Conservation (phyloP, 1,140 invertebrate genomes). For the Brachionus angularis region DNA sequence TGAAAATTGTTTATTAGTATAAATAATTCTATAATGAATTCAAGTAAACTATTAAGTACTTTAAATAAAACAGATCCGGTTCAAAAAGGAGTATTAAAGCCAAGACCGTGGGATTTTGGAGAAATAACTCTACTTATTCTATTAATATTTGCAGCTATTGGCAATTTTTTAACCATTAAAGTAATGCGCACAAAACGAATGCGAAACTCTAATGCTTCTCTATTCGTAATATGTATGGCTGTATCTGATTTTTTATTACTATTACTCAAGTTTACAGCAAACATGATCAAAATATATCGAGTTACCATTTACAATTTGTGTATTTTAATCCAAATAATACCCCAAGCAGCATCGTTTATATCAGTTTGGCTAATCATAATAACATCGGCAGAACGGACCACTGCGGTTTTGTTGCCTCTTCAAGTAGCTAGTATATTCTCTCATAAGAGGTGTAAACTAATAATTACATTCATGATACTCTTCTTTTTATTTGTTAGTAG, state of each 20-base stretch:
- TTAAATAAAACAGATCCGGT: too few relatives aligned
- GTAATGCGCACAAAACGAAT: slow-evolving; percentile 24
- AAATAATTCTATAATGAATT: not conserved
- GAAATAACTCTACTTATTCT: slow-evolving; percentile 1
- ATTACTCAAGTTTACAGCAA: slow-evolving; percentile 14
- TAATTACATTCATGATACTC: not conserved
- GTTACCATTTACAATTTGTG: slow-evolving; percentile 20
- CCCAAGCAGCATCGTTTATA: slow-evolving; percentile 40
- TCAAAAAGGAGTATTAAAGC: too few relatives aligned
- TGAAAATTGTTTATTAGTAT: too few relatives aligned
- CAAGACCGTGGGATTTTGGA: slow-evolving; percentile 36
- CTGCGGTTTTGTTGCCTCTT: slow-evolving; percentile 1
- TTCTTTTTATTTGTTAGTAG: not conserved
- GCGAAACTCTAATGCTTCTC: slow-evolving; percentile 29
- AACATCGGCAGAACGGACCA: slow-evolving; percentile 11
- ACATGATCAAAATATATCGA: slow-evolving; percentile 39
- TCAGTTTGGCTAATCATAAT: slow-evolving; percentile 23
- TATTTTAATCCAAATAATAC: not conserved
- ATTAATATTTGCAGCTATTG: slow-evolving; percentile 11
- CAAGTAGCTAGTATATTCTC: not conserved
- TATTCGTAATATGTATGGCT: slow-evolving; percentile 10
- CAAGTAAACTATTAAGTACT: too few relatives aligned
- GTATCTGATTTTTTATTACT: slow-evolving; percentile 7
- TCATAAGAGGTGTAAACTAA: slow-evolving; percentile 6
- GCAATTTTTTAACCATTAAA: slow-evolving; percentile 3